Evolutionary conservation across 2,113 vertebrate species (phyloP).

Genomic region (Lophotis ruficrista): DNA sequence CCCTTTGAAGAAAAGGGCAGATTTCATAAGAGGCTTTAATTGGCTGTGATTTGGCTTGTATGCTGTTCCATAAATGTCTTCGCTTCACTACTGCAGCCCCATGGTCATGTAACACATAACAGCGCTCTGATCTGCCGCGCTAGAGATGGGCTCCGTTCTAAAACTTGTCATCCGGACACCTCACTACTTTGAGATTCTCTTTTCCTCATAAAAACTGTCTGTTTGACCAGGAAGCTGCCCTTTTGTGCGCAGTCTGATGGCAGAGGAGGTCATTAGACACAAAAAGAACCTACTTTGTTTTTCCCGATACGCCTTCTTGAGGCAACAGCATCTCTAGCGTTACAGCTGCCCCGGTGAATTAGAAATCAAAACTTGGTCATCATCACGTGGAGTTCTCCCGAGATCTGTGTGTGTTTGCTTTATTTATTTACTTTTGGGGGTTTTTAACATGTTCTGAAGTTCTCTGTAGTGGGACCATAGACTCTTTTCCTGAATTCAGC

Average conservation of each 20-base stretch:
- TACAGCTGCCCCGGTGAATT: neutral
- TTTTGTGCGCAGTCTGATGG: neutral
- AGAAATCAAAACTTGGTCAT: neutral
- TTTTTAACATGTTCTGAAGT: neutral
- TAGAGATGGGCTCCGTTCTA: too few species aligned
- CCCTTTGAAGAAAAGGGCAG: neutral
- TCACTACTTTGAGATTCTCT: neutral
- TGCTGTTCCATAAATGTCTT: neutral
- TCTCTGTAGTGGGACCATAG: neutral
- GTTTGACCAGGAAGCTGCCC: neutral
- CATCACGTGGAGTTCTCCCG: neutral
- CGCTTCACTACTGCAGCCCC: neutral
- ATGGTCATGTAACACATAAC: neutral
- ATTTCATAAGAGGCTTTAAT: neutral
- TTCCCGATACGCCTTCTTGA: neutral
- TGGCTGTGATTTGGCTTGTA: neutral
- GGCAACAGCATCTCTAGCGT: neutral
- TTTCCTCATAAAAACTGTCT: neutral
- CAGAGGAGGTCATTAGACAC: neutral
- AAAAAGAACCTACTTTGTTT: neutral
- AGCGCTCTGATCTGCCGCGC: neutral
- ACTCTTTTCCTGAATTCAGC: neutral
- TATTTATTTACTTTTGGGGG: neutral
- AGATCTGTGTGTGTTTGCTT: neutral
- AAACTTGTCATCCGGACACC: neutral